These are phyloP conservation scores for Spizaetus ornatus DNA, from an alignment of 2,113 vertebrate species.

Conservation along the genomic window DNA sequence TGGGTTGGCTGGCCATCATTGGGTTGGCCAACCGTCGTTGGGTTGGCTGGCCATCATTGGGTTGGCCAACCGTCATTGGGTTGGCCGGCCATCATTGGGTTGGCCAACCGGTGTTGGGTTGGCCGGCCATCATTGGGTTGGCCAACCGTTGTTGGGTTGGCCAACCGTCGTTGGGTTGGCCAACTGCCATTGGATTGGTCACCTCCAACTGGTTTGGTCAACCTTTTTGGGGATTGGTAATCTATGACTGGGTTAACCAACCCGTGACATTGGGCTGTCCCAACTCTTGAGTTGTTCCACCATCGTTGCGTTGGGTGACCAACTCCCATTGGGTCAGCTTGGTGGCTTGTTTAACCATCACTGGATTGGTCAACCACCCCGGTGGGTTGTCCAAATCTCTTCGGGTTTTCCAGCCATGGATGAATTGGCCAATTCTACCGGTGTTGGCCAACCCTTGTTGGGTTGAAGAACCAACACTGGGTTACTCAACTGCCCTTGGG, in stretches of 20 bases:
- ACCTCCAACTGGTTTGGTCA: too few relatives aligned
- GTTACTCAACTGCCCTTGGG: too few relatives aligned
- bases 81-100: background rate
- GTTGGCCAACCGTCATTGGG: background rate
- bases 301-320: background rate
- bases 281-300: background rate
- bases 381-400: background rate
- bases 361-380: background rate
- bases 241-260: background rate
- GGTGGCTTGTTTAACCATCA: background rate
- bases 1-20: background rate
- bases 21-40: too few relatives aligned
- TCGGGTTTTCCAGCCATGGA: background rate
- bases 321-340: background rate
- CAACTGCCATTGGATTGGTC: background rate
- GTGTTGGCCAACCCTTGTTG: background rate
- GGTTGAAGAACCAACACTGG: background rate
- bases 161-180: background rate
- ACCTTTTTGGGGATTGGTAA: background rate
- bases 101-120: background rate
- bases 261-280: too few relatives aligned
- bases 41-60: background rate
- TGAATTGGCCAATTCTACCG: background rate
- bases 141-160: too few relatives aligned
- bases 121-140: too few relatives aligned